A percentile compares a stretch with the other conserved stretches of the same genome.
These are phyloP conservation scores for Orchesellides sinensis DNA, from an alignment of 2,888 invertebrate genomes.

Conservation along the genomic window DNA sequence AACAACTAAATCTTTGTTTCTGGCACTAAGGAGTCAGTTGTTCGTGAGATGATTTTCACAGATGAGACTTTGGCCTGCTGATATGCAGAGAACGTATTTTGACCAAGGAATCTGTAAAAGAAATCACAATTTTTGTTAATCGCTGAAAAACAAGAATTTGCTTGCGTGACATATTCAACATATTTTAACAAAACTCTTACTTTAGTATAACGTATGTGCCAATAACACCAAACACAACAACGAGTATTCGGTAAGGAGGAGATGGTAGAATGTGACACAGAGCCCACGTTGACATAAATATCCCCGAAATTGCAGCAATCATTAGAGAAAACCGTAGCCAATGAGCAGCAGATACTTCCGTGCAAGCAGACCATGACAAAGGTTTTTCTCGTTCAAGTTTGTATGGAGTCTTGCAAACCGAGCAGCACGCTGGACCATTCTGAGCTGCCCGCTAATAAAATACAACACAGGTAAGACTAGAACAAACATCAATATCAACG, in stretches of 20 bases:
- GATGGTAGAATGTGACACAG: slow-evolving; percentile 76
- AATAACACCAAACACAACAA: slow-evolving; percentile 88
- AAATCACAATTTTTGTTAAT: no score
- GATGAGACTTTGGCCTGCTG: slow-evolving; percentile 93
- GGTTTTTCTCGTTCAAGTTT: slow-evolving; percentile 85
- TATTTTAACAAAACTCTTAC: slow-evolving; percentile 78
- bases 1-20: slow-evolving; percentile 73
- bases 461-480: slow-evolving; percentile 8
- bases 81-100: slow-evolving; percentile 93
- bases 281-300: slow-evolving; percentile 76
- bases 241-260: slow-evolving; percentile 81
- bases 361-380: slow-evolving; percentile 73
- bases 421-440: slow-evolving; percentile 85
- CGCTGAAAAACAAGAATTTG: not conserved
- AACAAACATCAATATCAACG: not conserved
- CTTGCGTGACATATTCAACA: not conserved
- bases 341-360: slow-evolving; percentile 78
- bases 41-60: slow-evolving; percentile 83
- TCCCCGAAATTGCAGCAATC: slow-evolving; percentile 85
- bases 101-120: slow-evolving; percentile 88
- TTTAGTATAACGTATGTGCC: slow-evolving; percentile 90
- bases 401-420: slow-evolving; percentile 90
- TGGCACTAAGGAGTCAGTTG: slow-evolving; percentile 73
- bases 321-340: slow-evolving; percentile 90
- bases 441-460: slow-evolving; percentile 82